Evolutionary conservation across 2,113 vertebrate genomes (phyloP).

Genomic region (Chloebia gouldiae): DNA sequence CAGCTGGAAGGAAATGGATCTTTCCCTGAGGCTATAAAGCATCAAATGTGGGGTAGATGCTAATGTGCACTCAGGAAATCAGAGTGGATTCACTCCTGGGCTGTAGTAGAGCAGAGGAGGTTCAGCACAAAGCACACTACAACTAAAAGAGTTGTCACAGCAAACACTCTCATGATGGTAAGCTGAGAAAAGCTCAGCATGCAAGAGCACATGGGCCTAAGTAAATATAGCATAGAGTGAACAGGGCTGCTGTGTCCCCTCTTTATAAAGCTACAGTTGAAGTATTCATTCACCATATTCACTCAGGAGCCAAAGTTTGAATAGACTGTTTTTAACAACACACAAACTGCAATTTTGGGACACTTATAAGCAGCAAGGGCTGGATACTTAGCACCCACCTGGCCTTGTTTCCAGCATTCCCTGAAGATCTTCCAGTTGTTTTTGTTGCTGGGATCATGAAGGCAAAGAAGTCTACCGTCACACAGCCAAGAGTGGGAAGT

Average conservation of each 20-base stretch:
- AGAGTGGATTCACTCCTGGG: not conserved
- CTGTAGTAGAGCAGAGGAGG: not conserved
- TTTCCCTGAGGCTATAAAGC: not conserved
- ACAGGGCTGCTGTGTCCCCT: not conserved
- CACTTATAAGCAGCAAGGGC: not conserved
- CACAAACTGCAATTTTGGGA: not conserved
- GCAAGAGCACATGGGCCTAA: not conserved
- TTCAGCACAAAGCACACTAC: not conserved
- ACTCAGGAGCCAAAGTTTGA: not conserved
- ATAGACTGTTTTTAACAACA: not conserved
- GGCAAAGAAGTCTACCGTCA: conserved; percentile 94
- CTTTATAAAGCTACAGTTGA: not conserved
- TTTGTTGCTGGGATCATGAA: conserved; percentile 95
- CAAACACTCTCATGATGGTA: not conserved
- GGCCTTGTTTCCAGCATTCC: conserved; percentile 99
- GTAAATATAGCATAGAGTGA: not conserved
- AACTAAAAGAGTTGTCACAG: not conserved
- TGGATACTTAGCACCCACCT: conserved; percentile 75
- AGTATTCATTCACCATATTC: not conserved
- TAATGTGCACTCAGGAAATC: not conserved
- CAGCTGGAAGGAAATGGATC: not conserved
- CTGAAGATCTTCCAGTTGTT: conserved; percentile 99
- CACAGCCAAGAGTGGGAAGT: conserved; percentile 98
- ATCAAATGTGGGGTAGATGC: not conserved
- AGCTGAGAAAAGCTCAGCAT: not conserved